These are phyloP conservation scores for Yoshiicerus persimilis DNA, from an alignment of 1,140 invertebrate genomes.

Conservation along the genomic window DNA sequence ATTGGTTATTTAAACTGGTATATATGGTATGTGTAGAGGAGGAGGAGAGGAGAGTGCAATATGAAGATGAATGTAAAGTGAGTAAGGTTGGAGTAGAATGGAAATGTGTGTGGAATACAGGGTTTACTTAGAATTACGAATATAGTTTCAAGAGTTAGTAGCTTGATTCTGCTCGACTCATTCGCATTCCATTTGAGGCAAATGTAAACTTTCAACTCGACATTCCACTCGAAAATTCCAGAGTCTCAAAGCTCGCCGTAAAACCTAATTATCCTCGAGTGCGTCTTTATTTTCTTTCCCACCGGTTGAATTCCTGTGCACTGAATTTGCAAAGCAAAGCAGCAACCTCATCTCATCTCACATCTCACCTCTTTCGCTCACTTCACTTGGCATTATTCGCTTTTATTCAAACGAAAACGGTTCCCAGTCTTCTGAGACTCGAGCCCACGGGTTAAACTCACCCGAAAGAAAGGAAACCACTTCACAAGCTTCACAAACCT, in stretches of 20 bases:
- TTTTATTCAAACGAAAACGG: neutral
- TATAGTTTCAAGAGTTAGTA: neutral
- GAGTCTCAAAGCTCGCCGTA: slow-evolving; percentile 23
- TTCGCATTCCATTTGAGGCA: slow-evolving; percentile 23
- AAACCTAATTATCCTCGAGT: slow-evolving; percentile 24
- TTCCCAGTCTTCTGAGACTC: neutral
- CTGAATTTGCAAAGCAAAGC: slow-evolving; percentile 16
- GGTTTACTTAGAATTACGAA: neutral
- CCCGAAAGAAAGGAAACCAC: neutral
- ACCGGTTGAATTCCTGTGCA: slow-evolving; percentile 18
- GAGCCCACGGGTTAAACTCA: neutral
- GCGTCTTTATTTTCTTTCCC: slow-evolving; percentile 26
- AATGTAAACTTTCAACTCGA: slow-evolving; percentile 27
- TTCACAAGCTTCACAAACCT: neutral
- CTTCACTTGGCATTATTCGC: neutral
- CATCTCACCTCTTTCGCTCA: neutral
- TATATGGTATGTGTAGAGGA: too few species aligned
- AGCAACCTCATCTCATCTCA: neutral
- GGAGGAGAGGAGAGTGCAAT: too few species aligned
- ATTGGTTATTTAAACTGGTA: neutral
- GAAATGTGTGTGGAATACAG: too few species aligned
- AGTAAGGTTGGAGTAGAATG: neutral
- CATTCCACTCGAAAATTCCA: slow-evolving; percentile 23
- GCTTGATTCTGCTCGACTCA: neutral
- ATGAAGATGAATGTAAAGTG: neutral